Conservation (phyloP, 2,888 invertebrate species). For the Lasioglossum morio region DNA sequence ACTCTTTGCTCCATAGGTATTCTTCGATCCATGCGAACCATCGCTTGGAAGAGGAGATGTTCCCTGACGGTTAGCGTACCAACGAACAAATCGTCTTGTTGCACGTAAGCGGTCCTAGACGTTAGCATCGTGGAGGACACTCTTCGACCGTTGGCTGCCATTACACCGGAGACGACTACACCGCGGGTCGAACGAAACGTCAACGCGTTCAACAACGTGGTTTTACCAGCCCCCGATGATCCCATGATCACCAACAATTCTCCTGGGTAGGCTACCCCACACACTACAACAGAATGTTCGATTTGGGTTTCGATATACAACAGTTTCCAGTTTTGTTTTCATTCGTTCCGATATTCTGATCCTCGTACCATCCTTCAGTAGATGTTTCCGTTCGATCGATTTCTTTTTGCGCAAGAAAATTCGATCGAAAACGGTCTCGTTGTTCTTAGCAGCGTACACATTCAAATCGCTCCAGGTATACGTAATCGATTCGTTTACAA, state of each 20-base stretch:
- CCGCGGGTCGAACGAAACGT: constrained; percentile 92
- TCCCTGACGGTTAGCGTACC: constrained; percentile 95
- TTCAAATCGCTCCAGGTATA: constrained; percentile 93
- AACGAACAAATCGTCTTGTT: constrained; percentile 97
- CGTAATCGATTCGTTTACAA: constrained; percentile 85
- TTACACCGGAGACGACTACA: constrained; percentile 87
- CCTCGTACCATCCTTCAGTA: constrained; percentile 89
- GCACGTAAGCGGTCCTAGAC: constrained; percentile 95
- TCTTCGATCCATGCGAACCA: constrained; percentile 93
- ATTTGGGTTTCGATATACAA: not conserved
- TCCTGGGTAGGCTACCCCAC: constrained; percentile 93
- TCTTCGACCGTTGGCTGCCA: constrained; percentile 91
- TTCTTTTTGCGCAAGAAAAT: constrained; percentile 64
- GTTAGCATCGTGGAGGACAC: constrained; percentile 90
- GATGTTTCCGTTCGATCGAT: constrained; percentile 86
- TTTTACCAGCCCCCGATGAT: constrained; percentile 97
- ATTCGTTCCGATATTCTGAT: not conserved
- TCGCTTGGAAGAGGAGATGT: constrained; percentile 94
- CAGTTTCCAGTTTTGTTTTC: not conserved
- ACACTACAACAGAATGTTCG: constrained; percentile 86
- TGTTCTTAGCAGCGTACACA: constrained; percentile 88
- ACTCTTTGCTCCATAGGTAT: constrained; percentile 91
- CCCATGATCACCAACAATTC: constrained; percentile 95
- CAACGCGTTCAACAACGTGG: constrained; percentile 95
- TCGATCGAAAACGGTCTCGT: constrained; percentile 79